Percentiles rank a stretch among this genome's conserved stretches.
phyloP scores from a whole-genome alignment of 2,113 vertebrate genomes.

The Ceyx cyanopectus region DNA sequence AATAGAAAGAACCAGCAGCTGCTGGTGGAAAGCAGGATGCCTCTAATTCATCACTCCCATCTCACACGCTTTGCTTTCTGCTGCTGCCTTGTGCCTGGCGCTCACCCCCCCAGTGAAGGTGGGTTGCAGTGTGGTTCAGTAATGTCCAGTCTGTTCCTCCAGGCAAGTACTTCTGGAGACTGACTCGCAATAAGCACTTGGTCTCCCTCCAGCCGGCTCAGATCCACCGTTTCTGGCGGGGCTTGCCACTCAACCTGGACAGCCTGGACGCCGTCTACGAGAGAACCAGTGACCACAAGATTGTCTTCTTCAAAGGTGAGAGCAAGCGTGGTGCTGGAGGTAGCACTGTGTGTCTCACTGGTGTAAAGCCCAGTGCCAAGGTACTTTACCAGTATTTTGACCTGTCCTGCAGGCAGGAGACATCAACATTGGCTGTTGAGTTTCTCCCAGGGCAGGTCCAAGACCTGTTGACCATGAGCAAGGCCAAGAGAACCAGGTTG shows the following conservation, averaged over 20 bases:
- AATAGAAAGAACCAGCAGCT: not conserved
- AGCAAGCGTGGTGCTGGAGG: accelerated
- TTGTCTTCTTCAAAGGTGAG: constrained; percentile 97
- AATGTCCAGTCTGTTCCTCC: constrained; percentile 43
- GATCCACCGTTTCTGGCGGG: constrained; percentile 96
- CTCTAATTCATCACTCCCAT: not conserved
- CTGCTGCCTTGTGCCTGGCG: accelerated
- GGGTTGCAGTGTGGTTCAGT: constrained; percentile 20
- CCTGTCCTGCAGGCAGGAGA: not conserved
- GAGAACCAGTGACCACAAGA: constrained; percentile 91
- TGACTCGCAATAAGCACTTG: constrained; percentile 93
- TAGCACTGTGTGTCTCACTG: accelerated
- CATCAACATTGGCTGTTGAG: accelerated
- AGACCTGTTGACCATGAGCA: not conserved
- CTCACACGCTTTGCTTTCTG: not conserved
- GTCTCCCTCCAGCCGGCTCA: constrained; percentile 93
- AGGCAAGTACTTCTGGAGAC: constrained; percentile 97
- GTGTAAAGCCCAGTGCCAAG: accelerated
- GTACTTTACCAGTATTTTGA: not conserved
- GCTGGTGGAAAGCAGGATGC: not conserved
- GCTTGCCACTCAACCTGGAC: constrained; percentile 90
- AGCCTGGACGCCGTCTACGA: constrained; percentile 93
- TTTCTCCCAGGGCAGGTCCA: not conserved
- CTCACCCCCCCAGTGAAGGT: accelerated
- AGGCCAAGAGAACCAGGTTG: not conserved